These are phyloP conservation scores for Chelidonichthys spinosus DNA, from an alignment of 2,797 vertebrate species.

Conservation along the genomic window DNA sequence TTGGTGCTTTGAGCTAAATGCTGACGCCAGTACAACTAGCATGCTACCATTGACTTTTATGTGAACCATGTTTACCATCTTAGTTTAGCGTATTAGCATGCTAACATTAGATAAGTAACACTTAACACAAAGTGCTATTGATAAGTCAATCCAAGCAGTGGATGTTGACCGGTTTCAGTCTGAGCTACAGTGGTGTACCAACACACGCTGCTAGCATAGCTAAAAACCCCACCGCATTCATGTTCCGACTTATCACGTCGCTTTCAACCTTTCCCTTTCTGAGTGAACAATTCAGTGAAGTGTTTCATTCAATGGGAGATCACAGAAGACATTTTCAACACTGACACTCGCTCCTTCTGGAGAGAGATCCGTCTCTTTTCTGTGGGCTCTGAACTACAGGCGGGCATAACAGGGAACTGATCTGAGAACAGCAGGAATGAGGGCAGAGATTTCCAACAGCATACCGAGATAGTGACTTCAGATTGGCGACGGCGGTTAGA, in stretches of 20 bases:
- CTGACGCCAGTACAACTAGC: background rate
- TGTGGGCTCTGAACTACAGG: constrained; percentile 32
- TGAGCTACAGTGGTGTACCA: background rate
- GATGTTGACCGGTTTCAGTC: background rate
- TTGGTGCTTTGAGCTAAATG: background rate
- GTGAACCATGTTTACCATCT: background rate
- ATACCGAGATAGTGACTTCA: constrained; percentile 46
- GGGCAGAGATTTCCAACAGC: constrained; percentile 42
- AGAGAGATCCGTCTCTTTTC: constrained; percentile 32
- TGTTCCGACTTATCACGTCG: background rate
- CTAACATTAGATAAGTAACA: no score
- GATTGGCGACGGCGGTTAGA: constrained; percentile 31
- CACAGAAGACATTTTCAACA: no score
- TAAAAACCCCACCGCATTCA: background rate
- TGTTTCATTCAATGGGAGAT: no score
- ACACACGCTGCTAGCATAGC: background rate
- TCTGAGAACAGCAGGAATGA: constrained; percentile 53
- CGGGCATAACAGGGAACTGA: constrained; percentile 42
- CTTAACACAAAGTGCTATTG: no score
- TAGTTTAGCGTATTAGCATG: no score
- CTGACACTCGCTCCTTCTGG: background rate
- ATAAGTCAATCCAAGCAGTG: background rate
- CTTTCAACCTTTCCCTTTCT: background rate
- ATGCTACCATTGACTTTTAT: background rate
- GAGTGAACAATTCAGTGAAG: background rate